These are phyloP conservation scores for Rotaria sp. DNA, from an alignment of 2,888 invertebrate genomes.

Conservation along the genomic window DNA sequence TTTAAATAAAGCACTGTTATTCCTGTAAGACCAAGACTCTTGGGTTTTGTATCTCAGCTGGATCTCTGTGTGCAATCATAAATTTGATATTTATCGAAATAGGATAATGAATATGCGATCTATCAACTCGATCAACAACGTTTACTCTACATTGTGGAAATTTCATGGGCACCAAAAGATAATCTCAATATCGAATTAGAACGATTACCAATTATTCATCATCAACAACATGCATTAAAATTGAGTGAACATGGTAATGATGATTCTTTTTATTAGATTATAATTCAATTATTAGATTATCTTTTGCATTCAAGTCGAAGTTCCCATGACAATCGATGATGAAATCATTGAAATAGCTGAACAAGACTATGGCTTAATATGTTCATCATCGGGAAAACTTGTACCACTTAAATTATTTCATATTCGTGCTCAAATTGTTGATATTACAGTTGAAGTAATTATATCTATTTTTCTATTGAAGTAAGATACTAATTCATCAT, in stretches of 20 bases:
- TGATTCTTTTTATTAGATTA: not conserved
- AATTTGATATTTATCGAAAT: too few relatives aligned
- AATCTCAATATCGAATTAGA: not conserved
- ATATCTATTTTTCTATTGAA: not conserved
- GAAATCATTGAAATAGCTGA: slow-evolving; percentile 39
- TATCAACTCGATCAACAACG: slow-evolving; percentile 50
- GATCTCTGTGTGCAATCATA: too few relatives aligned
- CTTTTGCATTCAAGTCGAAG: not conserved
- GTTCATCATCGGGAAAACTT: slow-evolving; percentile 47
- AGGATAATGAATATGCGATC: slow-evolving; percentile 52
- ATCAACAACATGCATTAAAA: not conserved
- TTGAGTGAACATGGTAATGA: not conserved
- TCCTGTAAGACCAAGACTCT: too few relatives aligned
- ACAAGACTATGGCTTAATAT: slow-evolving; percentile 47
- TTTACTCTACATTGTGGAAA: slow-evolving; percentile 52
- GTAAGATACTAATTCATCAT: not conserved
- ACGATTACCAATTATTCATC: not conserved
- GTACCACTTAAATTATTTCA: slow-evolving; percentile 50
- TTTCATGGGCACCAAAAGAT: slow-evolving; percentile 40
- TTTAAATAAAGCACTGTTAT: too few relatives aligned
- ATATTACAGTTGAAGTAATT: slow-evolving; percentile 49
- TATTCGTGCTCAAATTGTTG: slow-evolving; percentile 50
- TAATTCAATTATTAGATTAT: not conserved
- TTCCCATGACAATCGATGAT: not conserved
- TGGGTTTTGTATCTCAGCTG: too few relatives aligned